Base-by-base conservation (phyloP, 2,113 vertebrate species). In the Paracanthobrama guichenoti region DNA sequence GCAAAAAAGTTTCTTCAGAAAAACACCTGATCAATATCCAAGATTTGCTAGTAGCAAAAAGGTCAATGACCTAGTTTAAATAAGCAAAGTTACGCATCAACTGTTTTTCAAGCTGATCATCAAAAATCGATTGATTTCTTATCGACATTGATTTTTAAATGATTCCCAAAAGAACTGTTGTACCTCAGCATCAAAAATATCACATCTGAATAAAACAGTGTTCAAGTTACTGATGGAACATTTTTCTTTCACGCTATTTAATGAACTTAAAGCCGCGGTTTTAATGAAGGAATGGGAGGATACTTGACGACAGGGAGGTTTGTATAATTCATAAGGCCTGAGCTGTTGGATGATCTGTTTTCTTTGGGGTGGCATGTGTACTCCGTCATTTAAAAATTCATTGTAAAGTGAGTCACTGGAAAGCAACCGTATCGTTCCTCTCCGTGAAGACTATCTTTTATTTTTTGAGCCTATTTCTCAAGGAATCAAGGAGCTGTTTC, bases 271-370 rank as follows among this genome's bases (percentile, higher is more conserved):
- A 59, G 26, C 81, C 62, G 3, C 0, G 57, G 75, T 11, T 76
- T 39, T 86, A 77, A 89, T 76, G 82, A 71, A 76, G 77, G 85
- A 74, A 84, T 89, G 73, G 67, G 46, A 81, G 35, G 80, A 82
- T 80, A 89, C 84, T 92, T 64, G 10, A 35, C 18, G 72, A 53
- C 60, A 50, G 67, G 48, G 55, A 64, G 55, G 24, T 72, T 79
- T 83, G 89, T 48, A 93, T 92, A 91, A 93, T 92, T 92, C 83
- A 93, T 62, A 39, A 84, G 73, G 81, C 81, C 84, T 88, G 87
- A 86, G 88, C 78, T 89, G 86, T 82, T 84, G 87, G 80, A 86
- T 87, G 85, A 90, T 87, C 81, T 69, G 83, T 59, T 86, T 87
- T 84, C 67, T 85, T 88, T 57, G 14, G 55, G 84, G 88, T 74